These are phyloP conservation scores for Ladona fulva DNA, from an alignment of 1,140 invertebrate genomes.

Conservation along the genomic window DNA sequence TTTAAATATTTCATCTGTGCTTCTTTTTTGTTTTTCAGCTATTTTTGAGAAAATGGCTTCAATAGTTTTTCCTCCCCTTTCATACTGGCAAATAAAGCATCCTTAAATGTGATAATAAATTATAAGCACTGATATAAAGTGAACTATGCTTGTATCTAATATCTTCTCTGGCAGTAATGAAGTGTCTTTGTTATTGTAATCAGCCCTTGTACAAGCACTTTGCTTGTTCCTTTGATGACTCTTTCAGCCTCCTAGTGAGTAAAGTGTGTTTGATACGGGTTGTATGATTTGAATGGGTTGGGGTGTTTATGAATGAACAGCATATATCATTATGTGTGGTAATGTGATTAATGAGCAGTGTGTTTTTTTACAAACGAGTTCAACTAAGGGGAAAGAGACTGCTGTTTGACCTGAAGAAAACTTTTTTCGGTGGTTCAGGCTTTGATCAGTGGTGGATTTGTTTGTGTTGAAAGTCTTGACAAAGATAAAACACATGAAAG, in stretches of 20 bases:
- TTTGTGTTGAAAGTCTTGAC: not conserved
- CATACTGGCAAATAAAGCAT: not conserved
- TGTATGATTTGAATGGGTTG: not conserved
- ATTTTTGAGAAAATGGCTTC: not conserved
- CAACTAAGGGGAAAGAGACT: not conserved
- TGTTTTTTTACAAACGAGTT: not conserved
- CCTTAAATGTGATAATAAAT: conserved; percentile 1
- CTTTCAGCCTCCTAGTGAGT: not conserved
- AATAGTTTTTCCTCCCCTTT: not conserved
- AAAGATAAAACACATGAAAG: not conserved
- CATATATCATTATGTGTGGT: not conserved
- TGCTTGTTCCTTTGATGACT: not conserved
- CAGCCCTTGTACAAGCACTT: not conserved
- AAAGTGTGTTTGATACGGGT: not conserved
- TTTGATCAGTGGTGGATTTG: not conserved
- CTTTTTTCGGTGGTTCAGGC: not conserved
- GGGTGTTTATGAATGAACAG: not conserved
- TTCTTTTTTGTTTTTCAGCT: not conserved
- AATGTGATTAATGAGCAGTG: not conserved
- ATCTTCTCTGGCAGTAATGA: not conserved
- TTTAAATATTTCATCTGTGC: not conserved
- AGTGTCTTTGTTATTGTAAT: not conserved
- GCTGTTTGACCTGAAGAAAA: not conserved
- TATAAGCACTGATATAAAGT: not conserved
- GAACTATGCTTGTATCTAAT: not conserved